phyloP scores from a whole-genome alignment of 2,113 vertebrate genomes.

The Motacilla alba region DNA sequence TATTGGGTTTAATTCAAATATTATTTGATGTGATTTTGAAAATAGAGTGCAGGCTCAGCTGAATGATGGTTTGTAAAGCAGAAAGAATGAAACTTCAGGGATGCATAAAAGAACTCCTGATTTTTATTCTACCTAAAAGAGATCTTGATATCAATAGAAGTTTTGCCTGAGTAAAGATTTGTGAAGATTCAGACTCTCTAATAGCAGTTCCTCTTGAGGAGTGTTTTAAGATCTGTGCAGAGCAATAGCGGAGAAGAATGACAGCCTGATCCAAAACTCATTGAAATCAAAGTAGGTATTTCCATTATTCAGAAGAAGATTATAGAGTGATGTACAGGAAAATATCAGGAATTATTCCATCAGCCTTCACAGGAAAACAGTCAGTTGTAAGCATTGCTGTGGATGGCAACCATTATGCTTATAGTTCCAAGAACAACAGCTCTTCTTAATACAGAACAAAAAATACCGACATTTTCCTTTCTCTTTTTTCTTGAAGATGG shows the following conservation, averaged over 20 bases:
- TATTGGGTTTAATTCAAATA: not conserved
- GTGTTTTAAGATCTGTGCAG: not conserved
- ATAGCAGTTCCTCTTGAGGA: not conserved
- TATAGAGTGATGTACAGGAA: slow-evolving; percentile 13
- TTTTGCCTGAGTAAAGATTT: slow-evolving; percentile 20
- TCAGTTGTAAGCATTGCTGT: not conserved
- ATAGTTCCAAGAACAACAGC: not conserved
- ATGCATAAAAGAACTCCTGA: not conserved
- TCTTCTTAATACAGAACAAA: not conserved
- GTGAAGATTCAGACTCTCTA: not conserved
- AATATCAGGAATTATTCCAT: slow-evolving; percentile 39
- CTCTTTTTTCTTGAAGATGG: not conserved
- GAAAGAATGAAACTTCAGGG: not conserved
- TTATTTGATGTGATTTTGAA: not conserved
- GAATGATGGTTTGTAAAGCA: not conserved
- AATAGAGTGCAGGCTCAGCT: not conserved
- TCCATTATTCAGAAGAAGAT: slow-evolving; percentile 26
- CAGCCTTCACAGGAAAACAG: slow-evolving; percentile 10
- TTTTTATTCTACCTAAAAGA: not conserved
- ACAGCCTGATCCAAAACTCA: slow-evolving; percentile 22
- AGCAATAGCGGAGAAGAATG: not conserved
- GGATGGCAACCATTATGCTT: not conserved
- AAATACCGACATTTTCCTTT: not conserved
- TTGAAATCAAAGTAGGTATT: slow-evolving; percentile 23
- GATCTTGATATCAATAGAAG: not conserved